Evolutionary conservation across 2,113 vertebrate genomes (phyloP).

Genomic region (Antigone vipio): DNA sequence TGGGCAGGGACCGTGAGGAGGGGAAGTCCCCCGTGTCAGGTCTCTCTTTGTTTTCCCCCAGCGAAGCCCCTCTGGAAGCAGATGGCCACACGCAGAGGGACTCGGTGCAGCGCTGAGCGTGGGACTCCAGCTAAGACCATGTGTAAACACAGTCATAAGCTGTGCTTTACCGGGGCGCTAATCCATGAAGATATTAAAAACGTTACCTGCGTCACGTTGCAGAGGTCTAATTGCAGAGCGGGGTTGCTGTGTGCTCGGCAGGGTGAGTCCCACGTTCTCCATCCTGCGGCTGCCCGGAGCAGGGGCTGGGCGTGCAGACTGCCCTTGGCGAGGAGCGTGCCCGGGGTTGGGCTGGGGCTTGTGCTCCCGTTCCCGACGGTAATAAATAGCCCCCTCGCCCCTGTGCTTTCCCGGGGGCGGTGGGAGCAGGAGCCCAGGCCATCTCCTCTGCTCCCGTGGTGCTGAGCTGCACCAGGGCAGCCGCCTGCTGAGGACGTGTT

Average conservation of each 20-base stretch:
- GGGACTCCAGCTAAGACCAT: background rate
- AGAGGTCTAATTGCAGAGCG: background rate
- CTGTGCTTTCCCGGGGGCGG: accelerated
- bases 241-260: background rate
- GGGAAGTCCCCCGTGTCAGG: background rate
- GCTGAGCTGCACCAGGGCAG: background rate
- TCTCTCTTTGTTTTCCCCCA: background rate
- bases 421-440: background rate
- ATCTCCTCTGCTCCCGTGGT: background rate
- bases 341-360: background rate
- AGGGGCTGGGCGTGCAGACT: background rate
- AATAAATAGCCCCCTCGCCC: accelerated
- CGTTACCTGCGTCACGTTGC: background rate
- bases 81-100: background rate
- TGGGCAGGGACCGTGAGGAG: background rate
- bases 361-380: accelerated
- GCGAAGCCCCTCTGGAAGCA: background rate
- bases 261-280: background rate
- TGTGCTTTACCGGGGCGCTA: background rate
- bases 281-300: background rate
- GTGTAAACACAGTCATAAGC: background rate
- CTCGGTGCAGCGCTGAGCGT: background rate
- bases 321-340: accelerated
- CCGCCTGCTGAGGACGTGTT: accelerated
- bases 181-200: background rate